A percentile compares a stretch with the other conserved stretches of the same genome.
Conservation (phyloP, 2,113 vertebrate species). For the Antechinus stuartii region DNA sequence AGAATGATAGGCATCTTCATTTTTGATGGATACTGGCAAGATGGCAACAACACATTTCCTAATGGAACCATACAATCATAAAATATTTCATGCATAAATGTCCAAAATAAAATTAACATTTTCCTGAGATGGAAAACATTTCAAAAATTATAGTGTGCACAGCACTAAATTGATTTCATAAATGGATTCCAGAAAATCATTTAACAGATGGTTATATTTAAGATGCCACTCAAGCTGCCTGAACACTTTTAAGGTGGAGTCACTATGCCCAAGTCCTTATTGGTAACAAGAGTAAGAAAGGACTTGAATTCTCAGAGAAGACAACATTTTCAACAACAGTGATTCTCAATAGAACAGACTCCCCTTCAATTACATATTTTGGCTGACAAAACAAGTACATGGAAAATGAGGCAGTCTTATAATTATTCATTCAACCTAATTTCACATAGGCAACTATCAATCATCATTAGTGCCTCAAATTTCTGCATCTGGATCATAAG, state of each 20-base stretch:
- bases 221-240: constrained; percentile 62
- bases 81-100: constrained; percentile 62
- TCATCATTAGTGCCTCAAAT: constrained; percentile 63
- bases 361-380: constrained; percentile 51
- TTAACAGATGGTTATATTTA: constrained; percentile 69
- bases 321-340: constrained; percentile 48
- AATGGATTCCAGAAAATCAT: constrained; percentile 75
- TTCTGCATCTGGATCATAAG: constrained; percentile 60
- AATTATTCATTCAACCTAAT: constrained; percentile 66
- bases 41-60: constrained; percentile 62
- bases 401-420: constrained; percentile 59
- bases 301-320: constrained; percentile 27
- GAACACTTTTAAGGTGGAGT: constrained; percentile 49
- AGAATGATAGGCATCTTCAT: constrained; percentile 50
- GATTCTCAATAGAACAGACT: background rate
- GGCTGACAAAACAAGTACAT: constrained; percentile 57
- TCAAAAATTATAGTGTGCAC: constrained; percentile 52
- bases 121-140: constrained; percentile 60
- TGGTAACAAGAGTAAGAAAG: constrained; percentile 37
- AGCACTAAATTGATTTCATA: constrained; percentile 66
- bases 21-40: constrained; percentile 55
- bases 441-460: constrained; percentile 59
- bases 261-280: background rate
- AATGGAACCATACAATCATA: constrained; percentile 63
- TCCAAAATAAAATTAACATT: constrained; percentile 66